These are phyloP conservation scores for Bufo bufo DNA, from an alignment of 2,113 vertebrate species.

Conservation along the genomic window DNA sequence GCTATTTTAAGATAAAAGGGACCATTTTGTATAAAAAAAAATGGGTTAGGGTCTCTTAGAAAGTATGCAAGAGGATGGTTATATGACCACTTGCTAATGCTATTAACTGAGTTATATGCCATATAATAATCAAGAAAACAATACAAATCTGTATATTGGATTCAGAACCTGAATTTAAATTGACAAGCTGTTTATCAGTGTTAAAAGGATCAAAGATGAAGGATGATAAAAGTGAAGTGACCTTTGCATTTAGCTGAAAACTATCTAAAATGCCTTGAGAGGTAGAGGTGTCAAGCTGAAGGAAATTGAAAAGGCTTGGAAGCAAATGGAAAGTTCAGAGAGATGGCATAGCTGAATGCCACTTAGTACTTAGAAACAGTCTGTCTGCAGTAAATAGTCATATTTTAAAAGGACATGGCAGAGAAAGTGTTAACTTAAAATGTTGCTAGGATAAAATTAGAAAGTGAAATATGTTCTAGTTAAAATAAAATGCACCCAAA, in stretches of 20 bases:
- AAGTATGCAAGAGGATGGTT: background rate
- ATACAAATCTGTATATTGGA: background rate
- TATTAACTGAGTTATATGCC: background rate
- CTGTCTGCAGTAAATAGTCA: too few species aligned
- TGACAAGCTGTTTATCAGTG: background rate
- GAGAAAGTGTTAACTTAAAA: background rate
- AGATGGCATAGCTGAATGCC: background rate
- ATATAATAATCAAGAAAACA: background rate
- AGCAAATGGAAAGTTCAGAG: conserved; percentile 17
- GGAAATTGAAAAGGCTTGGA: conserved; percentile 3
- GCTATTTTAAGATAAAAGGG: too few species aligned
- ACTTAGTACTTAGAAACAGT: conserved; percentile 4
- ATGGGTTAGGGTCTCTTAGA: background rate
- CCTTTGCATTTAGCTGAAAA: background rate
- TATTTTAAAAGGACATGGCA: background rate
- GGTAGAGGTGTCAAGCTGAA: conserved; percentile 1
- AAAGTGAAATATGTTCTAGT: background rate
- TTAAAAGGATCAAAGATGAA: background rate
- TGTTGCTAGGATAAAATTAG: background rate
- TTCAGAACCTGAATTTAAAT: background rate
- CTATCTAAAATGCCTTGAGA: background rate
- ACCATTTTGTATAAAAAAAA: background rate
- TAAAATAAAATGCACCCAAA: background rate
- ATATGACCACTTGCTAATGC: background rate
- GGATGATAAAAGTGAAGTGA: background rate